Evolutionary conservation across 1,140 invertebrate genomes (phyloP).

Genomic region (Tetragonula clypearis): DNA sequence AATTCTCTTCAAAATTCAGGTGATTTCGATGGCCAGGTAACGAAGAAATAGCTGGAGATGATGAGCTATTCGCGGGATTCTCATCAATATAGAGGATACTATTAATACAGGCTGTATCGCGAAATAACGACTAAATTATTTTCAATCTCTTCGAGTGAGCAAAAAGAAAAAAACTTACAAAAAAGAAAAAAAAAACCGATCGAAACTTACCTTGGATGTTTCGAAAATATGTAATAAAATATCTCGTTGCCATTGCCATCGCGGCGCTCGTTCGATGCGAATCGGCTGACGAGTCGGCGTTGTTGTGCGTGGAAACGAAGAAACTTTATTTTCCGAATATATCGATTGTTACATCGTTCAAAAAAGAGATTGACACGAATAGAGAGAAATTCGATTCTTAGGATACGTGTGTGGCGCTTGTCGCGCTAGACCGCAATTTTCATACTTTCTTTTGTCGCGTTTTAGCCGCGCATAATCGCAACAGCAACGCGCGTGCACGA

Average conservation of each 20-base stretch:
- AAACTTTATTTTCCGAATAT: slow-evolving; percentile 76
- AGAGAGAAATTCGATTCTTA: slow-evolving; percentile 61
- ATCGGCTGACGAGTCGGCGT: background rate
- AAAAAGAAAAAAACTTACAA: too few species aligned
- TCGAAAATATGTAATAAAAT: background rate
- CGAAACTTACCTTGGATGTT: background rate
- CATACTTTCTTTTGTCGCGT: slow-evolving; percentile 31
- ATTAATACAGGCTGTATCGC: too few species aligned
- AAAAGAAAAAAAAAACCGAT: background rate
- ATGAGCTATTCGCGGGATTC: too few species aligned
- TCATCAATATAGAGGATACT: too few species aligned
- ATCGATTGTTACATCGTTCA: slow-evolving; percentile 69
- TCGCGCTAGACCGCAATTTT: background rate
- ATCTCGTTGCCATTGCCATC: background rate
- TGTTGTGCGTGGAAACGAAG: slow-evolving; percentile 68
- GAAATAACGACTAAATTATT: too few species aligned
- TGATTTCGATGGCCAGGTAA: too few species aligned
- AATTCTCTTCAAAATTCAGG: too few species aligned
- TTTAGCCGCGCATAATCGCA: background rate
- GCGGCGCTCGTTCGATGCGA: background rate
- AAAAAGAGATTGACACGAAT: slow-evolving; percentile 71
- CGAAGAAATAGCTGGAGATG: too few species aligned
- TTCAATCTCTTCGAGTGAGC: too few species aligned
- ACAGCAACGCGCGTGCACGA: background rate
- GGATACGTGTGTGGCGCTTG: slow-evolving; percentile 1